These are phyloP conservation scores for Drosophila phalerata DNA, from an alignment of 2,888 invertebrate genomes.

Conservation along the genomic window DNA sequence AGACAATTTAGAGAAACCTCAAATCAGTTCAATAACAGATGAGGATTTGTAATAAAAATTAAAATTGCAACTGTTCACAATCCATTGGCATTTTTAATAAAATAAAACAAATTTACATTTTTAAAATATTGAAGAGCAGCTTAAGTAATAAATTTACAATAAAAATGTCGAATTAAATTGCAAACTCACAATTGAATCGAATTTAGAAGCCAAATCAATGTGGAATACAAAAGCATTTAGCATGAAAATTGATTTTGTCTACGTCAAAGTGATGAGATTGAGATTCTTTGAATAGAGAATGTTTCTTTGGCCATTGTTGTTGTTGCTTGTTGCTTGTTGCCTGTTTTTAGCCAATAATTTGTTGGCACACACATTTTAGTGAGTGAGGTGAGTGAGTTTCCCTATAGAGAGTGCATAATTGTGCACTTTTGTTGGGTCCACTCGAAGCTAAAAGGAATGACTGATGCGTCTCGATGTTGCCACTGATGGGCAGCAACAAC, in stretches of 20 bases:
- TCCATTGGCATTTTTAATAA: background rate
- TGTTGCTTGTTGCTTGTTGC: background rate
- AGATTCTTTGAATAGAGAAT: constrained; percentile 10
- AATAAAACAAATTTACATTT: background rate
- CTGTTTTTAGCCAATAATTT: constrained; percentile 21
- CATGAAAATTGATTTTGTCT: constrained; percentile 18
- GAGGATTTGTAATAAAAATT: background rate
- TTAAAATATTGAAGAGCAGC: background rate
- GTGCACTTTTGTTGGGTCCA: constrained; percentile 14
- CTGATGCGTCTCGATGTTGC: constrained; percentile 39
- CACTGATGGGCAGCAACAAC: constrained; percentile 46
- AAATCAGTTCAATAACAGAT: background rate
- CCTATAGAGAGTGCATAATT: constrained; percentile 19
- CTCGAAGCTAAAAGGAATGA: constrained; percentile 9
- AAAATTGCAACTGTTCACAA: background rate
- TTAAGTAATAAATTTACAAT: background rate
- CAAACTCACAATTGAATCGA: background rate
- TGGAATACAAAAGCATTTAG: background rate
- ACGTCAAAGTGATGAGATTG: constrained; percentile 13
- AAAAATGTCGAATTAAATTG: constrained; percentile 1
- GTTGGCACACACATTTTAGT: constrained; percentile 1
- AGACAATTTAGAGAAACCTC: too few species aligned
- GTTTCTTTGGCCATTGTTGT: constrained; percentile 12
- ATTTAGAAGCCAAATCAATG: constrained; percentile 13
- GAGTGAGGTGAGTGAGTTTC: constrained; percentile 2